A percentile compares a stretch with the other conserved stretches of the same genome.
Evolutionary conservation across 30 jellyfish, hydroid and myxozoan species (phyloP).

Genomic region (Pseudorhiza aurosa): DNA sequence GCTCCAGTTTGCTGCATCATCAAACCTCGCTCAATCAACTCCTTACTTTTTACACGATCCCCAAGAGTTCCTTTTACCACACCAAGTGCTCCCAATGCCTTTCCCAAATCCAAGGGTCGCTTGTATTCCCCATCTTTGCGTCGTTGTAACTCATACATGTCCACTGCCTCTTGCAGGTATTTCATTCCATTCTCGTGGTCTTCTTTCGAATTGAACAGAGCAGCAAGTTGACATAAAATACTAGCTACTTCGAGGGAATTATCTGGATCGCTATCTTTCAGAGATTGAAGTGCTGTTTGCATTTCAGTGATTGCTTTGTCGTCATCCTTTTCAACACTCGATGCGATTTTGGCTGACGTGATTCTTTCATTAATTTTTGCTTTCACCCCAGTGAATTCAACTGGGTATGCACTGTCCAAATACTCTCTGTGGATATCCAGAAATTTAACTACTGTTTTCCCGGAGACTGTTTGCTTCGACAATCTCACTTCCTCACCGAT

Average conservation of each 20-base stretch:
- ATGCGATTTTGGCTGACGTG: conserved; percentile 58
- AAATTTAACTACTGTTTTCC: conserved; percentile 56
- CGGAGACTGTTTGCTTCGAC: conserved; percentile 69
- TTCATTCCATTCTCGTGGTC: conserved; percentile 58
- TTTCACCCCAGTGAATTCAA: conserved; percentile 35
- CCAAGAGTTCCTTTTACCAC: conserved; percentile 81
- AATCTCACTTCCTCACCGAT: conserved; percentile 66
- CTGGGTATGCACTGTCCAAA: conserved; percentile 52
- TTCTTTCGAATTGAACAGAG: conserved; percentile 49
- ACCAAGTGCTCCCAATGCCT: conserved; percentile 84
- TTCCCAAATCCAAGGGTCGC: conserved; percentile 85
- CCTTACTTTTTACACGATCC: conserved; percentile 82
- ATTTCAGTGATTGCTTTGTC: conserved; percentile 55
- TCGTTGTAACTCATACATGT: conserved; percentile 85
- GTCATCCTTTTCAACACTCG: conserved; percentile 52
- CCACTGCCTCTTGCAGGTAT: conserved; percentile 77
- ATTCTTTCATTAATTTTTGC: conserved; percentile 47
- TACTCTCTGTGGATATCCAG: conserved; percentile 69
- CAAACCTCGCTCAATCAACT: conserved; percentile 86
- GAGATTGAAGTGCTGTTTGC: conserved; percentile 52
- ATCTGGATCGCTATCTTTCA: conserved; percentile 15
- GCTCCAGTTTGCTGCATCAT: conserved; percentile 97
- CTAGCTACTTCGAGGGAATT: conserved; percentile 67
- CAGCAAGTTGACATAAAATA: conserved; percentile 78
- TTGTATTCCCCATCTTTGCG: conserved; percentile 93